A percentile compares a stretch with the other conserved stretches of the same genome.
Evolutionary conservation across 2,113 vertebrate genomes (phyloP).

Genomic region (Ptychochromis oligacanthus): DNA sequence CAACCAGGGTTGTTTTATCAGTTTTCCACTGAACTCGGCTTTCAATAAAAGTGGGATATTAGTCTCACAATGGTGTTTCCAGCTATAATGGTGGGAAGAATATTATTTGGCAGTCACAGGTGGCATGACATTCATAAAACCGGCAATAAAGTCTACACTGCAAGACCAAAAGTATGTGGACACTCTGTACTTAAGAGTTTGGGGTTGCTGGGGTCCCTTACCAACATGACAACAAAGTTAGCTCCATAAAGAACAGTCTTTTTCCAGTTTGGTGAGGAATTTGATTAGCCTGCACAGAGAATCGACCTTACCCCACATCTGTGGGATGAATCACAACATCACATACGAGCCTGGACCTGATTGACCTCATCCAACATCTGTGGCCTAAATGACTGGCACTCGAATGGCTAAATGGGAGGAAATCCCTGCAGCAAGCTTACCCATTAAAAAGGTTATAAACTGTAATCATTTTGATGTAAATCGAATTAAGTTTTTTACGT

Average conservation of each 20-base stretch:
- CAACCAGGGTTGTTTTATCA: conserved; percentile 42
- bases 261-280: neutral
- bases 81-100: neutral
- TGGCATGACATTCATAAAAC: neutral
- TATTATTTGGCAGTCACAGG: conserved; percentile 6
- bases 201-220: neutral
- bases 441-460: conserved; percentile 1
- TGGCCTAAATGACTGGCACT: no score
- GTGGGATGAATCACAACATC: neutral
- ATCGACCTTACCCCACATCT: neutral
- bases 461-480: conserved; percentile 2
- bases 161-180: neutral
- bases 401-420: neutral
- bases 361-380: neutral
- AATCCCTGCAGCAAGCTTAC: neutral
- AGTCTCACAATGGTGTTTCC: conserved; percentile 13
- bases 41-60: conserved; percentile 52
- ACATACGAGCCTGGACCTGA: neutral
- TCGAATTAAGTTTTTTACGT: neutral
- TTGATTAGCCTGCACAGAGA: neutral
- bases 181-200: neutral
- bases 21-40: conserved; percentile 4
- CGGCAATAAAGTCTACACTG: neutral
- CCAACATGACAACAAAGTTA: neutral
- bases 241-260: neutral